Base-by-base conservation (phyloP, 2,888 invertebrate species). In the Toxonevra muliebris region DNA sequence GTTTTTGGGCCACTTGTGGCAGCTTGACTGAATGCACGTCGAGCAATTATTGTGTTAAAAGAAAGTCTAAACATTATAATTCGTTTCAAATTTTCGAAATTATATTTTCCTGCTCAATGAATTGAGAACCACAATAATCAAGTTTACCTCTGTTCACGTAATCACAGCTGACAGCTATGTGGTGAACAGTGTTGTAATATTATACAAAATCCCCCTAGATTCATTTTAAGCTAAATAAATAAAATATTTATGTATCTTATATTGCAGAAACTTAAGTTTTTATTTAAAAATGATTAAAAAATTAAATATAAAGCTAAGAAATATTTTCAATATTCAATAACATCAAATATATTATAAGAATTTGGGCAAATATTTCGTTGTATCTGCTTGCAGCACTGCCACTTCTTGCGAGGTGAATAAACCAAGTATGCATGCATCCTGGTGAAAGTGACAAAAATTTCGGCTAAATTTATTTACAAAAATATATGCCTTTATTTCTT, bases 41-140 rank as follows among this genome's bases (percentile, higher is more conserved):
- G 52, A 10, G 77, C 53, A 10, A 76, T 64, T 52, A 69, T n/a
- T n/a, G n/a, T 73, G 40, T 57, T 72, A 10, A 76, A 20, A 48
- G 76, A 55, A 41, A 66, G 71, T 41, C 69, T 63, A 41, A 76
- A 79, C 80, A 79, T 79, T 65, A 58, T 70, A 55, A 19, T 45
- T 15, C 42, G 20, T 53, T 17, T n/a, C 13, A 17, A 8, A 2
- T 40, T 13, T n/a, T 11, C n/a, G 30, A 12, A 57, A 40, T 10
- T 30, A 17, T 45, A 43, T 43, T 10, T 9, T 48, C 15, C 42
- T 53, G 7, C 30, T n/a, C n/a, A n/a, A n/a, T n/a, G n/a, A n/a
- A n/a, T n/a, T n/a, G n/a, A n/a, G 30, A 30, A 30, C 30, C 11
- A 42, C 42, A 19, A 60, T 48, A 50, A 59, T n/a, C 9, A 10